These are phyloP conservation scores for Chrysopilus asiliformis DNA, from an alignment of 2,888 invertebrate genomes.

Conservation along the genomic window DNA sequence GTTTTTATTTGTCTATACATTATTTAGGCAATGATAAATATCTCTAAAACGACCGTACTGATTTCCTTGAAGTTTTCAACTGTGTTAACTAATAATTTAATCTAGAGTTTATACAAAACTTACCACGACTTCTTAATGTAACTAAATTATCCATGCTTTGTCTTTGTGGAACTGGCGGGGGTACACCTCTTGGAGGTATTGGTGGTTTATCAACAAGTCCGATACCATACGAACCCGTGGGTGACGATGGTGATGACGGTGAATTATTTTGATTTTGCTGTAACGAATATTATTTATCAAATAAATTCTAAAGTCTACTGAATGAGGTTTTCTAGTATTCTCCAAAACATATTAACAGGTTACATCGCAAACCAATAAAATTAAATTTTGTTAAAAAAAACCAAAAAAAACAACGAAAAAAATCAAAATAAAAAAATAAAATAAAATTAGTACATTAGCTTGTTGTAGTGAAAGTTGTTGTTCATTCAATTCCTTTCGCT, in stretches of 20 bases:
- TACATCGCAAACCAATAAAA: background rate
- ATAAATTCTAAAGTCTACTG: no score
- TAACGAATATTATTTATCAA: no score
- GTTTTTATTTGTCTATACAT: no score
- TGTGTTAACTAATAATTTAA: no score
- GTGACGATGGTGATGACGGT: slow-evolving; percentile 21
- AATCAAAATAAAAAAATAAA: slow-evolving; percentile 1
- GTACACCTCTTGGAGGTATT: slow-evolving; percentile 44
- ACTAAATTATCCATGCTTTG: slow-evolving; percentile 34
- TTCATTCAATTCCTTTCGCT: slow-evolving; percentile 30
- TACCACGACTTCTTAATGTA: slow-evolving; percentile 30
- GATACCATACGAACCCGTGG: slow-evolving; percentile 23
- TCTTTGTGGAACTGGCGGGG: slow-evolving; percentile 41
- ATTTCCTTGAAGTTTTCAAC: no score
- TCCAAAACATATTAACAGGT: background rate
- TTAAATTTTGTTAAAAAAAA: background rate
- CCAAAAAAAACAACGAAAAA: slow-evolving; percentile 4
- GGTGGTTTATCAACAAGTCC: slow-evolving; percentile 42
- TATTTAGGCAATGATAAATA: no score
- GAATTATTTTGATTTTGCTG: background rate
- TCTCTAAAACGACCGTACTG: no score
- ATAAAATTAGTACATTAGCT: slow-evolving; percentile 18
- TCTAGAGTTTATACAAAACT: slow-evolving; percentile 1
- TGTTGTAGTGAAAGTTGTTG: slow-evolving; percentile 35
- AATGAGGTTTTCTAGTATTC: slow-evolving; percentile 5